Percentiles rank a stretch among this genome's conserved stretches.
These are phyloP conservation scores for Aphidius colemani DNA, from an alignment of 2,888 invertebrate genomes.

Conservation along the genomic window DNA sequence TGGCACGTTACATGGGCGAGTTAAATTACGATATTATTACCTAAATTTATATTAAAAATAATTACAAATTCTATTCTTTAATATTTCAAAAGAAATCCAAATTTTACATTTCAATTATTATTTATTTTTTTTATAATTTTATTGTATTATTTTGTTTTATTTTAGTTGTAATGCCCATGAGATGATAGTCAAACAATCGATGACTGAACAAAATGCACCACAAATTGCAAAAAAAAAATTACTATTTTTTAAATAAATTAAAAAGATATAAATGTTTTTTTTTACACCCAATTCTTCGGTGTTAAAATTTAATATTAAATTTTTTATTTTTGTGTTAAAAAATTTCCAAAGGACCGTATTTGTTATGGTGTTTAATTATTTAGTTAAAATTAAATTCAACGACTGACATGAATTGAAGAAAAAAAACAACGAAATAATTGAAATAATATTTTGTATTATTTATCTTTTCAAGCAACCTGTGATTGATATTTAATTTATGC, in stretches of 20 bases:
- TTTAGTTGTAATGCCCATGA: no score
- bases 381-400: neutral
- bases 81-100: neutral
- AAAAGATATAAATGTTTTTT: no score
- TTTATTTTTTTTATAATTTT: constrained; percentile 4
- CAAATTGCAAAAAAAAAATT: no score
- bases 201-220: no score
- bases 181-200: no score
- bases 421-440: neutral
- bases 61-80: neutral
- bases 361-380: no score
- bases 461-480: constrained; percentile 9
- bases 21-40: constrained; percentile 62
- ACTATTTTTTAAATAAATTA: no score
- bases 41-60: constrained; percentile 32
- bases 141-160: no score
- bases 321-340: no score
- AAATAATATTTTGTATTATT: neutral
- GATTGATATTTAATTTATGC: constrained; percentile 8
- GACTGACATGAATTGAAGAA: neutral
- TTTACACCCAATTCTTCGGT: no score
- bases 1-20: constrained; percentile 73
- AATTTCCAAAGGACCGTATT: no score
- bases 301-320: no score
- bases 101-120: neutral